A percentile compares a stretch with the other conserved stretches of the same genome.
phyloP scores from a whole-genome alignment of 2,797 vertebrate genomes.

The Diplodus puntazzo region DNA sequence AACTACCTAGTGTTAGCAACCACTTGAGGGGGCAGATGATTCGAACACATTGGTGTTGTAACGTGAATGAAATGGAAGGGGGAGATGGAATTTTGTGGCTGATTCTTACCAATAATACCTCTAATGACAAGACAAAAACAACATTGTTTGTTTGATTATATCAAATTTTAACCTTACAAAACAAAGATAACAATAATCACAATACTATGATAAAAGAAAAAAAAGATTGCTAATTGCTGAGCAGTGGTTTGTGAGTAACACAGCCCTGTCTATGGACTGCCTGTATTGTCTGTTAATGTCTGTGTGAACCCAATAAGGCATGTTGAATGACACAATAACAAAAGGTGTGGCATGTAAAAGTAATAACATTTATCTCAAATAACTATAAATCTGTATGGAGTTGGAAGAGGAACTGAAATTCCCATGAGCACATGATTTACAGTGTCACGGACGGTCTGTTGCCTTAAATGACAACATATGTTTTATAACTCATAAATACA shows the following conservation, averaged over 20 bases:
- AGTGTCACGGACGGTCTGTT: not conserved
- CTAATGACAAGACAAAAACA: no score
- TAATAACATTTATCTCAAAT: not conserved
- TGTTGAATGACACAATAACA: not conserved
- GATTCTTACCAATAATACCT: no score
- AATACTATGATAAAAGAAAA: no score
- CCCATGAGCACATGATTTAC: constrained; percentile 6
- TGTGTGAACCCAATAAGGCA: not conserved
- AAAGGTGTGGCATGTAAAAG: not conserved
- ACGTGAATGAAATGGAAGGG: no score
- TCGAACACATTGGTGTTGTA: no score
- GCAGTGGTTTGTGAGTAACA: no score
- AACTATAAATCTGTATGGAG: not conserved
- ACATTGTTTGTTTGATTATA: not conserved
- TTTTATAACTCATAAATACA: constrained; percentile 8
- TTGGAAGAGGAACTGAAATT: not conserved
- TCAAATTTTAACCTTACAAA: not conserved
- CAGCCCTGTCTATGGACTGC: no score
- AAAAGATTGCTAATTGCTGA: no score
- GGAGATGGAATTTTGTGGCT: no score
- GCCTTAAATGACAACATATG: not conserved
- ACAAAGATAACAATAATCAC: not conserved
- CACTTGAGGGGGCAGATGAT: no score
- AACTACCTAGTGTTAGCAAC: no score
- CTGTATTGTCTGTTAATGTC: not conserved